These are phyloP conservation scores for Electrona antarctica DNA, from an alignment of 2,113 vertebrate species.

Conservation along the genomic window DNA sequence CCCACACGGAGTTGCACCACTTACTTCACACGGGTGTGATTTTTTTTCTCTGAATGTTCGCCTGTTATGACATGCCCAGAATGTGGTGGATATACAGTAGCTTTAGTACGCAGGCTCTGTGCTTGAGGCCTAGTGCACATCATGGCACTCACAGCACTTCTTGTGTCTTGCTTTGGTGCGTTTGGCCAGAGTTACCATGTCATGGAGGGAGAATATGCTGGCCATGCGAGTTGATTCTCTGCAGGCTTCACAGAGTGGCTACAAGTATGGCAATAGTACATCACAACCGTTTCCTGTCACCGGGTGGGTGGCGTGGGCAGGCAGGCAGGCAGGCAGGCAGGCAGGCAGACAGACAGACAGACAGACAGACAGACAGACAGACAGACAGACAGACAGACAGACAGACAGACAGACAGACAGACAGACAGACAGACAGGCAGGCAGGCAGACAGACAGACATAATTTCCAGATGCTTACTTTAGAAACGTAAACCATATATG, in stretches of 20 bases:
- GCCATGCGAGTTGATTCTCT: conserved; percentile 90
- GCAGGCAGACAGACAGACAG: not conserved
- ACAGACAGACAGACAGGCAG: not conserved
- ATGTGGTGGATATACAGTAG: too few species aligned
- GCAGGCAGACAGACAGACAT: not conserved
- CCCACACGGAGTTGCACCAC: too few species aligned
- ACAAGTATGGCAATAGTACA: conserved; percentile 94
- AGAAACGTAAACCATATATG: not conserved
- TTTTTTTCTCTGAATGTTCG: too few species aligned
- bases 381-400: not conserved
- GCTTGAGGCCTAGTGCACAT: conserved; percentile 9
- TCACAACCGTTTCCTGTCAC: conserved; percentile 84
- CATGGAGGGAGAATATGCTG: conserved; percentile 90
- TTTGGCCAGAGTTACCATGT: conserved; percentile 91
- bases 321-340: not conserved
- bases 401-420: not conserved
- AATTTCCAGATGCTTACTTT: too few species aligned
- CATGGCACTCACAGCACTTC: conserved; percentile 85
- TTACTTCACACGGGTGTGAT: too few species aligned
- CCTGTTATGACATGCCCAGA: too few species aligned
- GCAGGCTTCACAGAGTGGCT: conserved; percentile 88
- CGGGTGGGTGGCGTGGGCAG: not conserved
- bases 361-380: not conserved
- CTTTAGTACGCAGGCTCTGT: not conserved
- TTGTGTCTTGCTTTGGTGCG: conserved; percentile 90